Base-by-base conservation (phyloP, 2,888 invertebrate genomes). In the Halictus ligatus region DNA sequence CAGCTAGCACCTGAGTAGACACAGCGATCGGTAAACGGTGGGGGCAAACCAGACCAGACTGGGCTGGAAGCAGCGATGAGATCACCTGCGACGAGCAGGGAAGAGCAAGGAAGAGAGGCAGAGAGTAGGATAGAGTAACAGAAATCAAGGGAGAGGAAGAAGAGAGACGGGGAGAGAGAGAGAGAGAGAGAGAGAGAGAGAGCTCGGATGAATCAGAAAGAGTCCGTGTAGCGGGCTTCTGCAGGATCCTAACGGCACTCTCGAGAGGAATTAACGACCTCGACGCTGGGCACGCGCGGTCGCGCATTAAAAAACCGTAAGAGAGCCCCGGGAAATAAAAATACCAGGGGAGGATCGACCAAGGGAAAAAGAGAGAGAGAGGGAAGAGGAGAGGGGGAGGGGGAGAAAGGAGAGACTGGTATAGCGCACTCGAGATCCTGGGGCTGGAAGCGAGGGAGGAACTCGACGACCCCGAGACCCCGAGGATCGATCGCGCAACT, bases 251-350 rank as follows among this genome's bases (percentile, higher is more conserved):
- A 88, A 88, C 88, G 85, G 88, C 83, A 88, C 88, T 85, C 83
- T 85, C 77, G 77, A 88, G 77, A 88, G 88, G 81, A 85, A 88
- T 85, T 85, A 88, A 88, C 85, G 88, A 88, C 78, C 83, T 75
- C 79, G 77, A 21, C 73, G 50, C 18, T 35, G 46, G 60, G 80
- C 74, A 78, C 72, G 60, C 60, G 43, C 50, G 71, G 29, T 29
- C 64, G 67, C 46, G 58, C 76, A 64, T 76, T 73, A 76, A 78
- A 74, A 72, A n/a, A 25, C 64, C 76, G 81, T 48, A 77, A 69
- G 58, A 69, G 58, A 2, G 43, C 6, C 46, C 76, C 12, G 72
- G 29, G 35, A 43, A 69, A 86, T 78, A 86, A 84, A 80, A 83
- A 75, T 29, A 21, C 13, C 54, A 35, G 48, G 60, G 80, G 79